Percentiles rank a stretch among this genome's conserved stretches.
phyloP scores from a whole-genome alignment of 2,113 vertebrate genomes.

The Otolemur garnettii region DNA sequence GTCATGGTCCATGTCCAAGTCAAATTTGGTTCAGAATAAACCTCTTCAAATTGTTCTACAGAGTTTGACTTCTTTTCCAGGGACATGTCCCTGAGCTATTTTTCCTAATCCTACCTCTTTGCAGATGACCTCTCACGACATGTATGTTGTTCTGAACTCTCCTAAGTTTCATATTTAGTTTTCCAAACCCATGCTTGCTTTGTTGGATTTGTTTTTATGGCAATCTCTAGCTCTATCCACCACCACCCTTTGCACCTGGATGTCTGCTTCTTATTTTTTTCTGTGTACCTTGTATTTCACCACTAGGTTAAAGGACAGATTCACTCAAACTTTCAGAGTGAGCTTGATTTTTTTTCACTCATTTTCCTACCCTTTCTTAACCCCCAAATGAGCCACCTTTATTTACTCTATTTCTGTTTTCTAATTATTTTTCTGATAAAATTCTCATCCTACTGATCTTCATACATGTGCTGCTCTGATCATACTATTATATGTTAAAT shows the following conservation, averaged over 20 bases:
- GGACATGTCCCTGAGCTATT: background rate
- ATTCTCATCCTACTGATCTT: background rate
- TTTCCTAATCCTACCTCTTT: background rate
- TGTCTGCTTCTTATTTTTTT: background rate
- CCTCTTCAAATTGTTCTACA: too few species aligned
- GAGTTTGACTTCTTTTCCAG: too few species aligned
- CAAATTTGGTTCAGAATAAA: too few species aligned
- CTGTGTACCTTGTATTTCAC: background rate
- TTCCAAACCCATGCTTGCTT: background rate
- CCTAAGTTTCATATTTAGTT: background rate
- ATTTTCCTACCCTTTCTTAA: background rate
- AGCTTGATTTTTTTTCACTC: background rate
- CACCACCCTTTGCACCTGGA: too few species aligned
- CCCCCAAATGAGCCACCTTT: background rate
- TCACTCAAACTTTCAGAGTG: background rate
- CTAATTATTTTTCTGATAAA: constrained; percentile 1
- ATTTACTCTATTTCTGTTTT: background rate
- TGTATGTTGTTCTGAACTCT: background rate
- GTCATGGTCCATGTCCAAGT: too few species aligned
- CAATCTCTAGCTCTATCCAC: background rate
- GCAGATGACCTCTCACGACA: background rate
- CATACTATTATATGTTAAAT: background rate
- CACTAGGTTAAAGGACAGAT: background rate
- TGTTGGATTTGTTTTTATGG: background rate
- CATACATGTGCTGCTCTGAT: background rate